Conservation (phyloP, 2,888 invertebrate species). For the Lacanobia oleracea region DNA sequence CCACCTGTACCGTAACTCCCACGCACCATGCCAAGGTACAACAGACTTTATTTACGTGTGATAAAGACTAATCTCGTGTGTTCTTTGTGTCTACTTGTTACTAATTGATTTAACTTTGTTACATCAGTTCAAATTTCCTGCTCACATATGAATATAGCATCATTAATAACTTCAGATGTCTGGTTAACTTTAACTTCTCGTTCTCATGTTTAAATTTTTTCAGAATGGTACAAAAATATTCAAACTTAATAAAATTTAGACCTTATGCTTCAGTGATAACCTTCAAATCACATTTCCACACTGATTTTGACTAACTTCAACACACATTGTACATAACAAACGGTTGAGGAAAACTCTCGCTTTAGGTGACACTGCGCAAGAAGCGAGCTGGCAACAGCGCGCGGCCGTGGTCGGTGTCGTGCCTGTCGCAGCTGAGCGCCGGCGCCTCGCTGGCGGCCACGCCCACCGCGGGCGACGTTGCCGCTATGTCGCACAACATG, state of each 20-base stretch:
- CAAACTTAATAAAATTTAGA: neutral
- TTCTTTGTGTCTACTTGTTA: constrained; percentile 42
- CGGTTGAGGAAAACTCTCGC: constrained; percentile 61
- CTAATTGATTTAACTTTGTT: constrained; percentile 34
- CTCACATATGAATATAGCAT: neutral
- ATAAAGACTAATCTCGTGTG: constrained; percentile 49
- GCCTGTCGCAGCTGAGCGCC: constrained; percentile 93
- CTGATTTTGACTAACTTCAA: constrained; percentile 32
- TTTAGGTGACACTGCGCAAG: constrained; percentile 92
- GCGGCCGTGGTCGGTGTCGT: constrained; percentile 97
- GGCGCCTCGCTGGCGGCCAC: constrained; percentile 85
- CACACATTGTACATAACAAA: constrained; percentile 70
- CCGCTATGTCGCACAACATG: constrained; percentile 91
- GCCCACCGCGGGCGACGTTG: constrained; percentile 79
- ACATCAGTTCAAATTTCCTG: constrained; percentile 7
- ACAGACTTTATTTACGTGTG: constrained; percentile 16
- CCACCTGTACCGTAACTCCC: constrained; percentile 91
- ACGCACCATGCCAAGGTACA: constrained; percentile 90
- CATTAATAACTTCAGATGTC: constrained; percentile 20
- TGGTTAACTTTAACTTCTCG: neutral
- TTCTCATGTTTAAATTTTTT: no score
- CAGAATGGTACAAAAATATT: neutral
- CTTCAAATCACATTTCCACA: constrained; percentile 15
- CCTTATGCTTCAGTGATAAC: constrained; percentile 15
- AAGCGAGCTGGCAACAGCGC: constrained; percentile 90